phyloP scores from a whole-genome alignment of 1,140 invertebrate genomes.

The Agraylea sexmaculata region DNA sequence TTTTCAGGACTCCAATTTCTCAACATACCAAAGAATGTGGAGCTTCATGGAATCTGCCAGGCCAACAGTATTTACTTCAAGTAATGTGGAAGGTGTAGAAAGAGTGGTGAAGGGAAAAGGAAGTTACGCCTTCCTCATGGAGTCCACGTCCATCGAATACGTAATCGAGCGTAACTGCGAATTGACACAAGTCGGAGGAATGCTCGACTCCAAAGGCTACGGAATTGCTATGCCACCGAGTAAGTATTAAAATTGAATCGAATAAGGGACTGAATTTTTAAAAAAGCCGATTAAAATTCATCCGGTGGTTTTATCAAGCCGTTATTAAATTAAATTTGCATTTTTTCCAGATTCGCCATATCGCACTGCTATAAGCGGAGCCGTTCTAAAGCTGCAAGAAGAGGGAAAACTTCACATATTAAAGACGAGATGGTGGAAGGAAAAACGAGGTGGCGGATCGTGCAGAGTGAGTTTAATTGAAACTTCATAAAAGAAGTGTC shows the following conservation, averaged over 20 bases:
- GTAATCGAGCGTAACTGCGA: constrained; percentile 84
- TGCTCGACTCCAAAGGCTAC: constrained; percentile 86
- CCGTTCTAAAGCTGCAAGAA: constrained; percentile 86
- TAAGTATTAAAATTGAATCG: constrained; percentile 49
- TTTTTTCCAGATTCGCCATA: constrained; percentile 66
- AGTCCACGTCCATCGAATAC: constrained; percentile 87
- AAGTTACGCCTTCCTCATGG: constrained; percentile 84
- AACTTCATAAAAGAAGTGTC: background rate
- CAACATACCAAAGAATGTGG: constrained; percentile 85
- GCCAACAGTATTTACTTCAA: constrained; percentile 70
- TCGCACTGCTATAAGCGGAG: constrained; percentile 72
- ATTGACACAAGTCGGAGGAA: constrained; percentile 77
- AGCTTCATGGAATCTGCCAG: constrained; percentile 79
- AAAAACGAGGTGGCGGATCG: constrained; percentile 70
- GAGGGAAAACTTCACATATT: constrained; percentile 82
- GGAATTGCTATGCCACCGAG: constrained; percentile 87
- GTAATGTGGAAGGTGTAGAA: constrained; percentile 75
- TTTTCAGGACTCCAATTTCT: constrained; percentile 75
- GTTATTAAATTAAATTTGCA: background rate
- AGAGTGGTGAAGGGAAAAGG: constrained; percentile 72
- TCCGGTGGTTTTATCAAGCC: background rate
- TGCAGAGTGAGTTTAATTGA: constrained; percentile 52
- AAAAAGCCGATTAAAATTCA: background rate
- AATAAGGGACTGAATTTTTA: background rate
- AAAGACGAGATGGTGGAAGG: constrained; percentile 94